Conservation (phyloP, 1,140 invertebrate genomes). For the Drosophila pseudoobscura region DNA sequence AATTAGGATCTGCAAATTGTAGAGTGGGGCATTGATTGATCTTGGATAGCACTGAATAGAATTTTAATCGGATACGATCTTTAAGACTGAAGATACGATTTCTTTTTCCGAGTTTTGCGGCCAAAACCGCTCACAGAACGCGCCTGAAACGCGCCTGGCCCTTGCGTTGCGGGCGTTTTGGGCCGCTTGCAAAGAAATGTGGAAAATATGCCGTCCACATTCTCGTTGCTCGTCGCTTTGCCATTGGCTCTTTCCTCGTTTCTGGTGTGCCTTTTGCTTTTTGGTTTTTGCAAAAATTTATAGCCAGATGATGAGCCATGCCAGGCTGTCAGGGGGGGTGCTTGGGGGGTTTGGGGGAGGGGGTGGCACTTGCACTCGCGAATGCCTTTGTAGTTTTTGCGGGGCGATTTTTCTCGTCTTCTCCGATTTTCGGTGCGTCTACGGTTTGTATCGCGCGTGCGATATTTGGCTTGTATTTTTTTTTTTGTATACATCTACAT, state of each 20-base stretch:
- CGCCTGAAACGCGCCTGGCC: conserved; percentile 13
- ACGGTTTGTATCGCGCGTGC: conserved; percentile 38
- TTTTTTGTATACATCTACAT: conserved; percentile 12
- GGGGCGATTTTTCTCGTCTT: conserved; percentile 44
- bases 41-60: too few species aligned
- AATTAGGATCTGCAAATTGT: too few species aligned
- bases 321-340: conserved; percentile 13
- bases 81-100: too few species aligned
- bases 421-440: conserved; percentile 14
- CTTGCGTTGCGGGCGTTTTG: too few species aligned
- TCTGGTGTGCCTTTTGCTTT: conserved; percentile 28
- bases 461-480: conserved; percentile 49
- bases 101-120: too few species aligned
- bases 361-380: conserved; percentile 14
- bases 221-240: background rate
- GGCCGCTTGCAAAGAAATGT: conserved; percentile 11
- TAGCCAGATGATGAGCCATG: conserved; percentile 54
- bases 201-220: background rate
- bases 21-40: too few species aligned
- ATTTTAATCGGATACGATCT: too few species aligned
- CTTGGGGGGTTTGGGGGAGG: background rate
- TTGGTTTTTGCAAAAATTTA: conserved; percentile 52
- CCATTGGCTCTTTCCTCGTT: background rate
- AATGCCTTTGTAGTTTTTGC: conserved; percentile 36
- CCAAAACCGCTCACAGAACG: conserved; percentile 35